Base-by-base conservation (phyloP, 2,113 vertebrate species). In the Neodontobutis hainanensis region DNA sequence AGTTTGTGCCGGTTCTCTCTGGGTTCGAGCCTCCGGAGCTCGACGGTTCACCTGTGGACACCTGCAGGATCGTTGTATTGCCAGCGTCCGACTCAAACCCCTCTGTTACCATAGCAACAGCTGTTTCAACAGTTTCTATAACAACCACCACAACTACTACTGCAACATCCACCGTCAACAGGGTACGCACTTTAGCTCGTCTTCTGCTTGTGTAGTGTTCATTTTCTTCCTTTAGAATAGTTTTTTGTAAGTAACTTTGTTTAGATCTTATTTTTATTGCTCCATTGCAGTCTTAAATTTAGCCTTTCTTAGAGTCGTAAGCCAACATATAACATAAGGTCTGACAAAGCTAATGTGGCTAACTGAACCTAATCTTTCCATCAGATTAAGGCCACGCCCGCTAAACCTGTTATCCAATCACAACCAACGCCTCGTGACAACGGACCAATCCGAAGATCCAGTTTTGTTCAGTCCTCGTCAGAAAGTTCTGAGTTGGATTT, bases 31-130 rank as follows among this genome's bases (percentile, higher is more conserved):
- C 64, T 38, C 80, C 82, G 45, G 76, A 82, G 45, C 5, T 89
- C 0, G 80, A 89, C 8, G 88, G 88, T 8, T 85, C 48, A 0
- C 48, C 80, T n/a, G 84, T 88, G 50, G 84, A 73, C 43, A 27
- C 10, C 60, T 89, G 86, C 65, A 59, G 15, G 42, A 35, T 49
- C 35, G 34, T 4, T 43, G 55, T 10, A 0, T 49, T 11, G n/a
- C 0, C 3, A 0, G 10, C 5, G 36, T 4, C 44, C 34, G n/a
- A 12, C 62, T 11, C 42, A 43, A 6, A 11, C 50, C 50, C 19
- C 16, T 0, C 46, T 10, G 49, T 19, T 5, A 11, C n/a, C 32
- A 3, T 12, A 35, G 15, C 40, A 7, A 5, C 56, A 8, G 36
- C 70, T 0, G 16, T n/a, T 0, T 4, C 11, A 0, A 40, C 49